A percentile compares a stretch with the other conserved stretches of the same genome.
These are phyloP conservation scores for Zaprionus nigranus DNA, from an alignment of 1,140 invertebrate species.

Conservation along the genomic window DNA sequence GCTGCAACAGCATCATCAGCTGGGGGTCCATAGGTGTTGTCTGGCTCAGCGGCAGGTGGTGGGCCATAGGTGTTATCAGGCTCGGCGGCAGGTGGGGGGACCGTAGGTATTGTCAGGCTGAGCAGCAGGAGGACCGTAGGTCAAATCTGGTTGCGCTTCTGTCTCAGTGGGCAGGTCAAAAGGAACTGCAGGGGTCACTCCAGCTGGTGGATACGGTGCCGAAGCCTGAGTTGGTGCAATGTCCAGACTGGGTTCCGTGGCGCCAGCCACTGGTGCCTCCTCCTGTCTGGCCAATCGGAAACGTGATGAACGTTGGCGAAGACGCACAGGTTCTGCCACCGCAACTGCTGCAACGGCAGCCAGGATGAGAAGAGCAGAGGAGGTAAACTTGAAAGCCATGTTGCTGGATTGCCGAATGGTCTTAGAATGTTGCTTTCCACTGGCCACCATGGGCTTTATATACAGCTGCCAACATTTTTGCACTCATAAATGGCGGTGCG, in stretches of 20 bases:
- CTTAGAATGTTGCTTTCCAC: conserved; percentile 68
- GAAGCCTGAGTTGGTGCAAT: conserved; percentile 56
- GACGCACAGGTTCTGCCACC: conserved; percentile 51
- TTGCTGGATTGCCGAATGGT: conserved; percentile 51
- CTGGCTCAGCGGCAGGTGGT: conserved; percentile 38
- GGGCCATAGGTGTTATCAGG: conserved; percentile 71
- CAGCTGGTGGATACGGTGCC: conserved; percentile 74
- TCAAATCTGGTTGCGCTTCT: conserved; percentile 74
- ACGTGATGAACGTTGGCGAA: conserved; percentile 58
- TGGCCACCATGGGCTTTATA: conserved; percentile 43
- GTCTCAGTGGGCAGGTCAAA: conserved; percentile 74
- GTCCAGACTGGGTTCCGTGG: conserved; percentile 39
- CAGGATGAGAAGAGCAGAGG: conserved; percentile 53
- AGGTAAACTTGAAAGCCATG: conserved; percentile 71
- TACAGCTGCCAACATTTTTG: conserved; percentile 43
- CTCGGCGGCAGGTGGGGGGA: conserved; percentile 49
- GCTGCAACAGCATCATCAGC: conserved; percentile 20
- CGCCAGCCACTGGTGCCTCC: conserved; percentile 48
- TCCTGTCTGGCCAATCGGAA: conserved; percentile 66
- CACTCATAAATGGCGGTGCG: conserved; percentile 61
- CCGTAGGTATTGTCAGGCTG: conserved; percentile 65
- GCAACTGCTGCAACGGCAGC: conserved; percentile 43
- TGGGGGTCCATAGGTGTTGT: conserved; percentile 33
- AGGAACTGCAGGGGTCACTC: conserved; percentile 70
- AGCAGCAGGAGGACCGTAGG: conserved; percentile 60